A percentile compares a stretch with the other conserved stretches of the same genome.
These are phyloP conservation scores for Pleuronectes platessa DNA, from an alignment of 2,113 vertebrate species.

Conservation along the genomic window DNA sequence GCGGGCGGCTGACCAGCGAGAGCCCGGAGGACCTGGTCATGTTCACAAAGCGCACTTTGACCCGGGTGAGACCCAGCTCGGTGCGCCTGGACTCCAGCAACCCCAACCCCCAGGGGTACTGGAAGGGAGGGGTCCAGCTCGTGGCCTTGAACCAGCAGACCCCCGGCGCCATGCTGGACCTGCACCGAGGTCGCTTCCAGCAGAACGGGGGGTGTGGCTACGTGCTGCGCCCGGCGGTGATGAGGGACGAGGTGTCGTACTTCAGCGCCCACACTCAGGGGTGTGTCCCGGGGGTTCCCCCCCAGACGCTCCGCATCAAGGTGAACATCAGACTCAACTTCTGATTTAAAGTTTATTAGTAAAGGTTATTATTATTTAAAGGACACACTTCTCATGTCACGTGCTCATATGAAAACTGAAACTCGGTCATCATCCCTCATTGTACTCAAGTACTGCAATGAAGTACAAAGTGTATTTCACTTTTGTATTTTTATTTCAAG, in stretches of 20 bases:
- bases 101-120: slow-evolving; percentile 96
- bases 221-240: slow-evolving; percentile 92
- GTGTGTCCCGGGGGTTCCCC: slow-evolving; percentile 92
- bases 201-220: slow-evolving; percentile 96
- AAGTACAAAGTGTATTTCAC: too few species aligned
- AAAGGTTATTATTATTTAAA: background rate
- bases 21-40: slow-evolving; percentile 94
- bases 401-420: too few species aligned
- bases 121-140: slow-evolving; percentile 97
- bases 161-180: slow-evolving; percentile 96
- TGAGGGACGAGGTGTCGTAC: slow-evolving; percentile 96
- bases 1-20: slow-evolving; percentile 91
- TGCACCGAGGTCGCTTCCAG: slow-evolving; percentile 93
- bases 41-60: slow-evolving; percentile 95
- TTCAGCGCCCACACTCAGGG: slow-evolving; percentile 97
- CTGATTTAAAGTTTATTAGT: too few species aligned
- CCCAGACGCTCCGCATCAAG: slow-evolving; percentile 94
- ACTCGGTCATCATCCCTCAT: too few species aligned
- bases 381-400: background rate
- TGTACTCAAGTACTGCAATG: too few species aligned
- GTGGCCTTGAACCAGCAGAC: slow-evolving; percentile 98
- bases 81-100: slow-evolving; percentile 97
- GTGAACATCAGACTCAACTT: slow-evolving; percentile 21
- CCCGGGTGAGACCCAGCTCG: slow-evolving; percentile 91
- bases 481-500: too few species aligned